Evolutionary conservation across 2,113 vertebrate genomes (phyloP).

Genomic region (Arenaria interpres): DNA sequence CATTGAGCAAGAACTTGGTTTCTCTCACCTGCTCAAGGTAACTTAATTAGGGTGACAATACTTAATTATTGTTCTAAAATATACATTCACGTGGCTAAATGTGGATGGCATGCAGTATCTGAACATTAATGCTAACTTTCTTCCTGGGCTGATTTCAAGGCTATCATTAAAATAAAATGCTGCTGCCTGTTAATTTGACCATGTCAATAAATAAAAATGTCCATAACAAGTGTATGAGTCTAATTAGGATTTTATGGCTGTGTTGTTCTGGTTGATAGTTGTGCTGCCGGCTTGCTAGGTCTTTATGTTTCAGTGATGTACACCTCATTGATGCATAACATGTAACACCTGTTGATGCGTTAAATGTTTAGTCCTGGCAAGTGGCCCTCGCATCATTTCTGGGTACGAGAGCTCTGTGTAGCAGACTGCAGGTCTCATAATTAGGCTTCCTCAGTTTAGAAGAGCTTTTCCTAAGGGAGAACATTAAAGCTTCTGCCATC

Average conservation of each 20-base stretch:
- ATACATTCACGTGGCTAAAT: neutral
- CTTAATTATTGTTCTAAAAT: neutral
- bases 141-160: conserved; percentile 39
- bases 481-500: neutral
- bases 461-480: neutral
- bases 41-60: neutral
- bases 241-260: conserved; percentile 65
- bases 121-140: conserved; percentile 24
- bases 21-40: neutral
- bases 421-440: neutral
- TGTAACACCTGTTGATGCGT: conserved; percentile 58
- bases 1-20: neutral
- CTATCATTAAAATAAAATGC: conserved; percentile 56
- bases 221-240: conserved; percentile 47
- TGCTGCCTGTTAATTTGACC: conserved; percentile 62
- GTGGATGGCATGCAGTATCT: neutral
- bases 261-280: conserved; percentile 63
- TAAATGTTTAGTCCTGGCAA: conserved; percentile 58
- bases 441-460: neutral
- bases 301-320: conserved; percentile 59
- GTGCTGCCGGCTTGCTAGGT: conserved; percentile 35
- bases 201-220: conserved; percentile 65
- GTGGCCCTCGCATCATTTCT: conserved; percentile 17
- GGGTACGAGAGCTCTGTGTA: neutral
- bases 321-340: conserved; percentile 60